Evolutionary conservation across 2,797 vertebrate genomes (phyloP).

Genomic region (Adrianichthys oophorus): DNA sequence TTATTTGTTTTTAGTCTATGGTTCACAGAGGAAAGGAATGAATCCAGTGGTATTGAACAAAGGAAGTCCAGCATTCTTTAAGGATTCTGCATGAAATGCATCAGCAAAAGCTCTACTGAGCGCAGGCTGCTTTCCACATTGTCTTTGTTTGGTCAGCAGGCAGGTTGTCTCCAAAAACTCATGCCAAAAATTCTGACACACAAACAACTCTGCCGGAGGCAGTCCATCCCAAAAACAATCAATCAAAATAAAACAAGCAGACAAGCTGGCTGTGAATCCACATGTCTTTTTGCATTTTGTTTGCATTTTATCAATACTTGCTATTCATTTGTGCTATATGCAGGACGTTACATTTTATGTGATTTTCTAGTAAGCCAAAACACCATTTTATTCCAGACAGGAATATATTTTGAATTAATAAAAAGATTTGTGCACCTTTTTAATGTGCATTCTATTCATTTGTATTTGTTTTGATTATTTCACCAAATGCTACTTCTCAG

Average conservation of each 20-base stretch:
- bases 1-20: too few species aligned
- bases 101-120: constrained; percentile 1
- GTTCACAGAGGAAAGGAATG: too few species aligned
- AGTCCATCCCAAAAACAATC: constrained; percentile 1
- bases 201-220: not conserved
- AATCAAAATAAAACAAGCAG: not conserved
- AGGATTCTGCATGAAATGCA: constrained; percentile 2
- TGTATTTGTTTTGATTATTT: too few species aligned
- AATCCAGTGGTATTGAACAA: not conserved
- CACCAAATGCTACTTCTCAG: too few species aligned
- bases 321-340: too few species aligned
- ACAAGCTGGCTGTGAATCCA: not conserved
- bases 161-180: constrained; percentile 7
- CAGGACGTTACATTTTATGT: too few species aligned
- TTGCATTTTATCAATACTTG: not conserved
- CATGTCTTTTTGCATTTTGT: not conserved
- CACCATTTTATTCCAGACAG: too few species aligned
- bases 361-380: too few species aligned
- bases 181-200: constrained; percentile 7
- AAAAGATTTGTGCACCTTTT: too few species aligned
- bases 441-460: too few species aligned
- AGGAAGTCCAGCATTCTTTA: constrained; percentile 7
- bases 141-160: constrained; percentile 5
- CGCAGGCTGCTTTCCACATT: constrained; percentile 13
- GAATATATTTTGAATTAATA: too few species aligned